Conservation (phyloP, 2,888 invertebrate genomes). For the Rutpela maculata region DNA sequence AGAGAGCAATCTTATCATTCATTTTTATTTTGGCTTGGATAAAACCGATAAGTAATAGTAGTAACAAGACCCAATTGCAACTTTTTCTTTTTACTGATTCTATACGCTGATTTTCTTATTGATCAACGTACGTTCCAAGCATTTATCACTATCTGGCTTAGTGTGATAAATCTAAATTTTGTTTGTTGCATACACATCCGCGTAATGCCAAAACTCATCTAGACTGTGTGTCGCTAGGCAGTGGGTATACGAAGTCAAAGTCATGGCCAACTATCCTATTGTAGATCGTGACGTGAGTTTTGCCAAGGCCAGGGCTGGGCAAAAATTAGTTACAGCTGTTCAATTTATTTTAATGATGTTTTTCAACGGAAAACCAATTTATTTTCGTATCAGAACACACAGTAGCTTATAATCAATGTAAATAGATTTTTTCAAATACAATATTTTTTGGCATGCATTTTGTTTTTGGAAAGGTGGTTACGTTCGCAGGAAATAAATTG, state of each 20-base stretch:
- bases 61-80: too few species aligned
- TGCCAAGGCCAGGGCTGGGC: constrained; percentile 61
- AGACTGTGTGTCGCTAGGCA: constrained; percentile 65
- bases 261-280: constrained; percentile 63
- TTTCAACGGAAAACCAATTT: constrained; percentile 55
- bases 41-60: too few species aligned
- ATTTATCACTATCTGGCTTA: background rate
- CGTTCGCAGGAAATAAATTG: constrained; percentile 2
- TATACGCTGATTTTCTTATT: too few species aligned
- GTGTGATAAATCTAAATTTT: background rate
- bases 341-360: constrained; percentile 57
- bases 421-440: constrained; percentile 24
- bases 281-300: constrained; percentile 58
- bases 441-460: constrained; percentile 16
- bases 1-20: too few species aligned
- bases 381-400: constrained; percentile 49
- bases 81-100: too few species aligned
- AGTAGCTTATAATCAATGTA: constrained; percentile 39
- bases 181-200: constrained; percentile 32
- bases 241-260: constrained; percentile 60
- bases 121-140: too few species aligned
- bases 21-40: too few species aligned
- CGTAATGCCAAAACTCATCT: constrained; percentile 37
- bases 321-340: constrained; percentile 61
- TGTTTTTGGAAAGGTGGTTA: constrained; percentile 9